A percentile compares a stretch with the other conserved stretches of the same genome.
Conservation (phyloP, 2,113 vertebrate genomes). For the Martes martes region DNA sequence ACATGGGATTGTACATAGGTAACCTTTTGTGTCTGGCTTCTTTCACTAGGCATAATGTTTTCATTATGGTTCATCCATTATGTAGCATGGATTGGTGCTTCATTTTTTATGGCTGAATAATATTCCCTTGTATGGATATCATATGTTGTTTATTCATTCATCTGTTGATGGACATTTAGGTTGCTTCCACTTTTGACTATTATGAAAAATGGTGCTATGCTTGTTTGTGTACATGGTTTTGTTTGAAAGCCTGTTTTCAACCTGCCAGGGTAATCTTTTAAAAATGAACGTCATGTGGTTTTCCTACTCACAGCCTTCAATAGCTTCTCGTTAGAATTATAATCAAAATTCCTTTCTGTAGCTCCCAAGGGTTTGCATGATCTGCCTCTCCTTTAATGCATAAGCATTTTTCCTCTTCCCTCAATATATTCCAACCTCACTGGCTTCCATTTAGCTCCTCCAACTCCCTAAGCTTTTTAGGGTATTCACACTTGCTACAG, state of each 20-base stretch:
- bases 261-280: neutral
- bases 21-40: neutral
- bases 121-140: neutral
- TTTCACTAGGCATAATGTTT: neutral
- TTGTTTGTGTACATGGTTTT: neutral
- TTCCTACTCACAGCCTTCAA: neutral
- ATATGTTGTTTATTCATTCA: neutral
- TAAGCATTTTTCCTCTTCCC: neutral
- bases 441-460: neutral
- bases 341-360: neutral
- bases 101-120: neutral
- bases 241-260: neutral
- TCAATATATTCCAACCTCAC: neutral
- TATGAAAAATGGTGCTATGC: neutral
- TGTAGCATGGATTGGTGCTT: neutral
- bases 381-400: neutral
- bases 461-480: neutral
- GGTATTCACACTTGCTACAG: neutral
- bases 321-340: neutral
- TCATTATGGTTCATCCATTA: neutral
- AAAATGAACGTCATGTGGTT: neutral
- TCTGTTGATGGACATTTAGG: neutral
- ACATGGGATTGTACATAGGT: neutral
- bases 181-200: neutral
- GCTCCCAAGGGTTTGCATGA: neutral